phyloP scores from a whole-genome alignment of 2,888 invertebrate genomes.

The Phengaris arion region DNA sequence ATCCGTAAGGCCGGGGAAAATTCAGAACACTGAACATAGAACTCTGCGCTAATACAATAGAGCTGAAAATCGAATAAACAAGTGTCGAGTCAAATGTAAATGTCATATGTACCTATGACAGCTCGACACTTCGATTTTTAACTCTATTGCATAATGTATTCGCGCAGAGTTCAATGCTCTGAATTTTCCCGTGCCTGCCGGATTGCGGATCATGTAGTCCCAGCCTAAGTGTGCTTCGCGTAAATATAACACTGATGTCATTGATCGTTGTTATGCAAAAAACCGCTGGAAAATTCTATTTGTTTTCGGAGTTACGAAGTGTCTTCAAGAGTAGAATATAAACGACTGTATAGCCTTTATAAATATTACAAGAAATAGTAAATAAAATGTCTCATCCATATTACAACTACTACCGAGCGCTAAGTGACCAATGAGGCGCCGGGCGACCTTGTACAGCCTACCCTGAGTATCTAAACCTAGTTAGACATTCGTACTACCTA shows the following conservation, averaged over 20 bases:
- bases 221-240: background rate
- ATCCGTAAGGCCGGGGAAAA: no score
- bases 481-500: slow-evolving; percentile 39
- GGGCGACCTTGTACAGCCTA: slow-evolving; percentile 69
- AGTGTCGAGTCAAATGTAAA: no score
- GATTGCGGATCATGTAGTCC: background rate
- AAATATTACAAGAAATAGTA: slow-evolving; percentile 14
- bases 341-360: slow-evolving; percentile 14
- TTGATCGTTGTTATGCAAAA: background rate
- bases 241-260: background rate
- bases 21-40: no score
- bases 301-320: background rate
- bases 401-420: slow-evolving; percentile 40
- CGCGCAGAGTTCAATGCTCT: no score
- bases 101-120: no score
- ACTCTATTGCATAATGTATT: no score
- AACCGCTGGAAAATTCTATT: background rate
- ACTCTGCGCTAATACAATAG: no score
- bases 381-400: slow-evolving; percentile 49
- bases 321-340: slow-evolving; percentile 14
- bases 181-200: no score
- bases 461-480: slow-evolving; percentile 57
- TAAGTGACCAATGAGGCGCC: slow-evolving; percentile 70
- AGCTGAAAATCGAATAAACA: no score
- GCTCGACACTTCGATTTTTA: no score